Percentiles rank a stretch among this genome's conserved stretches.
phyloP scores from a whole-genome alignment of 2,888 invertebrate genomes.

The Cheilosia vulpina region DNA sequence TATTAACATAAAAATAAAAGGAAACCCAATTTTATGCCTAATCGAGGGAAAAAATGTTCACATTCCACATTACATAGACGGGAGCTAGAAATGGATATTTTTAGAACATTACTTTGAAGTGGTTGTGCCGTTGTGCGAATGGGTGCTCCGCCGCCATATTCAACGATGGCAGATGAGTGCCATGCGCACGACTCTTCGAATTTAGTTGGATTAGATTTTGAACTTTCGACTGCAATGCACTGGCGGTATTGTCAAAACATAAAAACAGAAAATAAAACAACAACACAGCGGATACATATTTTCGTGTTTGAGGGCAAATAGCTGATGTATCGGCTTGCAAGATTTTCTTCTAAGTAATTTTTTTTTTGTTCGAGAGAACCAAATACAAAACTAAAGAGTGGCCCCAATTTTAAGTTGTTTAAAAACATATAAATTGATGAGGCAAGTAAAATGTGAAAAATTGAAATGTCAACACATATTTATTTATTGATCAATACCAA shows the following conservation, averaged over 20 bases:
- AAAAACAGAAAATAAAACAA: constrained; percentile 13
- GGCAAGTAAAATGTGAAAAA: neutral
- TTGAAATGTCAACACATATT: neutral
- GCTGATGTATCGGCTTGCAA: constrained; percentile 7
- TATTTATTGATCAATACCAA: too few species aligned
- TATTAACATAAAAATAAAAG: constrained; percentile 17
- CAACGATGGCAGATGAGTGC: constrained; percentile 52
- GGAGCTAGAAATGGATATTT: constrained; percentile 76
- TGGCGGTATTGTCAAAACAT: constrained; percentile 47
- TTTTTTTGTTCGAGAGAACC: too few species aligned
- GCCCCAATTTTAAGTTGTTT: constrained; percentile 17
- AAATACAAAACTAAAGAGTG: neutral
- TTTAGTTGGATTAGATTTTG: constrained; percentile 29
- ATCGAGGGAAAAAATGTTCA: constrained; percentile 41
- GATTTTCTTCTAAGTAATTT: neutral
- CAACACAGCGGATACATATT: neutral
- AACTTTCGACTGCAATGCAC: constrained; percentile 36
- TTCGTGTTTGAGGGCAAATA: constrained; percentile 12
- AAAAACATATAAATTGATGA: neutral
- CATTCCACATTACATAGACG: constrained; percentile 76
- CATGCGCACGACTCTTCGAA: constrained; percentile 54
- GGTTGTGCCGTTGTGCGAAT: constrained; percentile 71
- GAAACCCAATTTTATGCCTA: constrained; percentile 34
- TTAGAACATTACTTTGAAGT: constrained; percentile 75
- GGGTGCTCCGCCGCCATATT: constrained; percentile 58